A percentile compares a stretch with the other conserved stretches of the same genome.
phyloP scores from a whole-genome alignment of 2,888 invertebrate genomes.

The Sinodicranocentrus sp. region DNA sequence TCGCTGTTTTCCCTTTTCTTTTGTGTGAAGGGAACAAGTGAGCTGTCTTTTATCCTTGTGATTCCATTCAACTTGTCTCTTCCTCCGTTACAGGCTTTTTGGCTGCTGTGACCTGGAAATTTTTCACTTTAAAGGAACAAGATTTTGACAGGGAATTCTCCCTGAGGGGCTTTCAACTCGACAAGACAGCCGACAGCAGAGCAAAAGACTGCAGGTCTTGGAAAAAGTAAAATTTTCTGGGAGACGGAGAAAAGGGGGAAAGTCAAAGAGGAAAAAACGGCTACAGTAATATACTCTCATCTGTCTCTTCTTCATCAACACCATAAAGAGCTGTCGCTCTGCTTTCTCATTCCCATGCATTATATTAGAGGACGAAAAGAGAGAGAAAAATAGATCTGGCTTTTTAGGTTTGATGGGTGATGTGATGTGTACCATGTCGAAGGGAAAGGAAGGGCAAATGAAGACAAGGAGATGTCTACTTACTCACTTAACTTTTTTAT shows the following conservation, averaged over 20 bases:
- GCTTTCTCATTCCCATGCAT: background rate
- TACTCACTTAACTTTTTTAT: conserved; percentile 37
- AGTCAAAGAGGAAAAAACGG: conserved; percentile 56
- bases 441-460: conserved; percentile 36
- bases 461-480: conserved; percentile 42
- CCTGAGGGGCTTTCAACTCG: conserved; percentile 64
- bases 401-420: conserved; percentile 42
- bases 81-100: conserved; percentile 27
- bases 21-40: conserved; percentile 13
- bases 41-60: conserved; percentile 30
- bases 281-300: conserved; percentile 53
- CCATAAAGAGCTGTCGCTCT: conserved; percentile 53
- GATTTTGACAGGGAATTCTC: conserved; percentile 65
- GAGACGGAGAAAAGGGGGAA: conserved; percentile 43
- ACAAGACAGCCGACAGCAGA: conserved; percentile 66
- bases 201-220: conserved; percentile 23
- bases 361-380: too few species aligned
- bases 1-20: background rate
- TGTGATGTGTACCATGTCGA: conserved; percentile 49
- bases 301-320: conserved; percentile 66
- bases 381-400: conserved; percentile 24
- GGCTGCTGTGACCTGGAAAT: conserved; percentile 62
- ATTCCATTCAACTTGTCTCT: conserved; percentile 40
- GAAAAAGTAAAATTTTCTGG: conserved; percentile 11
- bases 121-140: conserved; percentile 67